phyloP scores from a whole-genome alignment of 2,797 vertebrate genomes.

The Gymnodraco acuticeps region DNA sequence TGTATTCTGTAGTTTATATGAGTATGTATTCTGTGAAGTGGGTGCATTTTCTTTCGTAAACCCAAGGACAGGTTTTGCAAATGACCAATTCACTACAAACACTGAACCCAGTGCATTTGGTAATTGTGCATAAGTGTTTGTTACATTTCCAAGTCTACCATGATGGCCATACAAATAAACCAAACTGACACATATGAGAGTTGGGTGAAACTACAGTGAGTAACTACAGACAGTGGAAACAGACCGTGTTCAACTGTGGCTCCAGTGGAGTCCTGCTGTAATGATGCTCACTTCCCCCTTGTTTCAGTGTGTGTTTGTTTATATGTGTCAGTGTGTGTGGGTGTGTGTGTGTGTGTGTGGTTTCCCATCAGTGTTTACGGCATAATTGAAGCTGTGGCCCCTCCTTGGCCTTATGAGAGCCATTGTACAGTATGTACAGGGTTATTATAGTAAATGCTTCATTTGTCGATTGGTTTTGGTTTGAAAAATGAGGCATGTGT shows the following conservation, averaged over 20 bases:
- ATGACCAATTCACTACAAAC: no score
- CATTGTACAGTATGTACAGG: slow-evolving; percentile 24
- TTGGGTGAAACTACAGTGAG: slow-evolving; percentile 1
- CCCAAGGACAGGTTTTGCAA: no score
- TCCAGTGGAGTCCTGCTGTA: slow-evolving; percentile 52
- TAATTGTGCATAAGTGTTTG: no score
- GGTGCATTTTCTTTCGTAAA: no score
- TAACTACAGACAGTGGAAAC: slow-evolving; percentile 38
- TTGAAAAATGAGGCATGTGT: no score
- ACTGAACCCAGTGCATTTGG: no score
- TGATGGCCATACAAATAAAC: no score
- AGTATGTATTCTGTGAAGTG: no score
- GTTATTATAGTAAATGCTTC: slow-evolving; percentile 8
- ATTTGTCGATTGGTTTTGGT: neutral
- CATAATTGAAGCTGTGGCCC: slow-evolving; percentile 30
- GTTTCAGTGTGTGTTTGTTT: slow-evolving; percentile 36
- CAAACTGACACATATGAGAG: neutral
- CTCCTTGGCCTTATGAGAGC: slow-evolving; percentile 30
- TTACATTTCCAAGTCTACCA: no score
- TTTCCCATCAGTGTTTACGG: slow-evolving; percentile 47
- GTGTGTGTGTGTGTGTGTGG: slow-evolving; percentile 24
- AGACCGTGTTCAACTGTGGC: slow-evolving; percentile 5
- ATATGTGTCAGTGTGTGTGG: slow-evolving; percentile 1
- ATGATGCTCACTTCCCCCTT: slow-evolving; percentile 68
- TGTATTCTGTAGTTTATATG: no score